Base-by-base conservation (phyloP, 2,888 invertebrate genomes). In the Drosophila fungiperda region DNA sequence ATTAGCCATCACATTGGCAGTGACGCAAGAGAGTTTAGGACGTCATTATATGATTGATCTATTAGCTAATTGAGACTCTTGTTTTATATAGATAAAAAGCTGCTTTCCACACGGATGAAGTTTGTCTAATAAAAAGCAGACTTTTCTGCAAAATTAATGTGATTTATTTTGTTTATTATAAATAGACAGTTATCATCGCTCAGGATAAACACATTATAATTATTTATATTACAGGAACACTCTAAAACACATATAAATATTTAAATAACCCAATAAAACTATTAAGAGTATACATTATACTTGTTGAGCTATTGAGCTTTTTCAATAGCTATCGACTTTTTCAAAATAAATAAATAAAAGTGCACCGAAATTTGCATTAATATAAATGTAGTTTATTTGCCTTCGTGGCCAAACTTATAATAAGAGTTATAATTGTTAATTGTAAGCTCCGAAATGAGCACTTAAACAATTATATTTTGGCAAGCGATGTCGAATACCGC, bases 11-110 rank as follows among this genome's bases (percentile, higher is more conserved):
- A 26, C 6, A 40, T 58, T 53, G 64, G 33, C 45, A 32, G 55
- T 80, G 77, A 80, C 77, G 70, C 64, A 80, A 70, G 57, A 66
- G 42, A n/a, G 12, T 26, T 23, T 53, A 45, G 57, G 49, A 76
- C 64, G 63, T 64, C 53, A 64, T 60, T 40, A 61, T 53, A 45
- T 79, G 80, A 76, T 68, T 68, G 68, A 76, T 76, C 54, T 55
- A 42, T 54, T 36, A 5, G 64, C 68, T 68, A 76, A 76, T 74
- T 68, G 59, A 75, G 54, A 65, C 50, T 48, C 23, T 36, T 62
- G 35, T 70, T 55, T 45, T 58, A 52, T 48, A 42, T 48, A 29
- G 15, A 23, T 1, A 35, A 26, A 26, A 57, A 32, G 12, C 35
- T 29, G 40, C n/a, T 71, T 58, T 62, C 58, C 60, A 6, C 8